Base-by-base conservation (phyloP, 2,797 vertebrate genomes). In the Pantherophis alleghaniensis region DNA sequence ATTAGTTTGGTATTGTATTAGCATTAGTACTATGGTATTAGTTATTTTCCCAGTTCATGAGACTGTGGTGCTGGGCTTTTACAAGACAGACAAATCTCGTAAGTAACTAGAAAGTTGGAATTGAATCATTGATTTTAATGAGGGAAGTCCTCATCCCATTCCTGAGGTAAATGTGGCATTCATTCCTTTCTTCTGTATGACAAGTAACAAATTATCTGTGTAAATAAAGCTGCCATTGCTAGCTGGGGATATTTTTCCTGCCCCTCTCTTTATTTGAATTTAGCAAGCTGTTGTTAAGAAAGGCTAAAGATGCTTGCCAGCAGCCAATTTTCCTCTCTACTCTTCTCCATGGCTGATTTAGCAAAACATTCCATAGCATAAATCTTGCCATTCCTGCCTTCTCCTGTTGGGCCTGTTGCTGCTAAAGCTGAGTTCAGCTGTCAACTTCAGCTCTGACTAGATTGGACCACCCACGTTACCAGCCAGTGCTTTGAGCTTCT, bases 11-110 rank as follows among this genome's bases (percentile, higher is more conserved):
- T 69, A 69, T 32, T 69, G 63, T n/a, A 69, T 69, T 69, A 69
- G 5, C 6, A 74, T 74, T 37, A 74, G 14, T 32, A 74, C 94
- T 94, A 57, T 13, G 92, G n/a, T 93, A 69, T 94, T 93, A 92
- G 47, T 94, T 94, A 90, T 93, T 95, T 91, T 96, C 32, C 94
- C 94, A 79, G 91, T 91, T 95, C 94, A 96, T 96, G 13, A 94
- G 90, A 95, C 96, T 96, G 93, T 69, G 91, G 95, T 96, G 59
- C 92, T 96, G 95, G 95, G 89, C 96, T 97, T 93, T 97, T 97
- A 96, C 93, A 97, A 95, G 95, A 95, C 93, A 96, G 94, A 11
- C 37, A 96, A 95, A 96, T 96, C 94, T 92, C 91, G 95, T 97
- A 96, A 96, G 88, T 91, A 96, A 95, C 91, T 57, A 87, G 56